Conservation (phyloP, 2,888 invertebrate species). For the Cataglyphis cursor region DNA sequence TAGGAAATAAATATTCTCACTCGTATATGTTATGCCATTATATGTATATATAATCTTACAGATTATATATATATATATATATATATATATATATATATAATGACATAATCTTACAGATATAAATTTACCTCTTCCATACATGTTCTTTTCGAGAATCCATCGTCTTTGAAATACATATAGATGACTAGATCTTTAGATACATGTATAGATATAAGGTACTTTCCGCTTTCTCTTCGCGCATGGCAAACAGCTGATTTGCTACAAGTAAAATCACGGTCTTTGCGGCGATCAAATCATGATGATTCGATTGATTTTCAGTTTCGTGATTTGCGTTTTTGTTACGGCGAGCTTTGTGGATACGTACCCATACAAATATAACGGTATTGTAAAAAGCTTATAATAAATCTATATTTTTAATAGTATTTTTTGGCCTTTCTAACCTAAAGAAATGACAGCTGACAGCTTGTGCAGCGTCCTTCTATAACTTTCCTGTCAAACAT, state of each 20-base stretch:
- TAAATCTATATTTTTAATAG: neutral
- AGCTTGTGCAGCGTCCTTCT: neutral
- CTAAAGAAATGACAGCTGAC: neutral
- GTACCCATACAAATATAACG: neutral
- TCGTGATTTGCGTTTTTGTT: neutral
- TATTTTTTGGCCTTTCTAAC: constrained; percentile 8
- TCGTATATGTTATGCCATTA: neutral
- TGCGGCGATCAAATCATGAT: neutral
- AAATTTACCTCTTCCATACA: neutral
- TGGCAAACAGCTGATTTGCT: constrained; percentile 16
- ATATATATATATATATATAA: neutral
- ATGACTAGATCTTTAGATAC: neutral
- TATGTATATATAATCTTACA: neutral
- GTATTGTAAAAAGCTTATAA: neutral
- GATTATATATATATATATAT: no score
- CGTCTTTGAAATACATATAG: neutral
- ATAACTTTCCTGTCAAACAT: neutral
- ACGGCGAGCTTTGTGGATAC: constrained; percentile 34
- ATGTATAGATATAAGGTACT: neutral
- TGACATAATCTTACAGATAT: neutral
- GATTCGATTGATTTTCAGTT: neutral
- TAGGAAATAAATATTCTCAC: neutral
- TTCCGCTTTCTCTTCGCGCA: neutral
- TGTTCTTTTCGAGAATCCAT: neutral
- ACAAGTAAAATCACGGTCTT: neutral